These are phyloP conservation scores for Atrichornis clamosus DNA, from an alignment of 2,113 vertebrate genomes.

Conservation along the genomic window DNA sequence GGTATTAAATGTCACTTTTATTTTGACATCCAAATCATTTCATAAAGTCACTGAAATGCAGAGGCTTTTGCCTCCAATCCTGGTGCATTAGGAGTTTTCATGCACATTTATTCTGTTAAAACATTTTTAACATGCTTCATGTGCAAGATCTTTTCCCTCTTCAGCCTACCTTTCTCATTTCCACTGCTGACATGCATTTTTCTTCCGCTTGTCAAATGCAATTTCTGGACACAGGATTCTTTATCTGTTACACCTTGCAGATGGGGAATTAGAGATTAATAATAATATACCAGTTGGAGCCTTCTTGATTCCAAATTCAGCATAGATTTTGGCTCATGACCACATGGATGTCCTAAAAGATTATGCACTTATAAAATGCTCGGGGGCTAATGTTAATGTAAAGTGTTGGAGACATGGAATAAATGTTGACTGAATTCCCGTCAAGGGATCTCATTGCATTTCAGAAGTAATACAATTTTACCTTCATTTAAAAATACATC, in stretches of 20 bases:
- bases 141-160: not conserved
- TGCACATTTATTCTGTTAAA: not conserved
- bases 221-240: not conserved
- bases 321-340: not conserved
- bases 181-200: not conserved
- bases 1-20: not conserved
- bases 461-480: not conserved
- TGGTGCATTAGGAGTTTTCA: not conserved
- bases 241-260: not conserved
- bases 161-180: not conserved
- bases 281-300: not conserved
- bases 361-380: not conserved
- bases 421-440: not conserved
- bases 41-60: not conserved
- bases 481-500: not conserved
- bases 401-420: not conserved
- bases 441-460: not conserved
- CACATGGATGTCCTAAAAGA: not conserved
- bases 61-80: not conserved
- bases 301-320: slow-evolving; percentile 2
- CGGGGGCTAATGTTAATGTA: not conserved
- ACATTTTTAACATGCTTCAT: not conserved
- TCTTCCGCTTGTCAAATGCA: not conserved
- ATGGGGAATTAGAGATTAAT: not conserved
- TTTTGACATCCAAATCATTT: not conserved